Evolutionary conservation across 2,797 vertebrate species (phyloP).

Genomic region (Spinus pinus): DNA sequence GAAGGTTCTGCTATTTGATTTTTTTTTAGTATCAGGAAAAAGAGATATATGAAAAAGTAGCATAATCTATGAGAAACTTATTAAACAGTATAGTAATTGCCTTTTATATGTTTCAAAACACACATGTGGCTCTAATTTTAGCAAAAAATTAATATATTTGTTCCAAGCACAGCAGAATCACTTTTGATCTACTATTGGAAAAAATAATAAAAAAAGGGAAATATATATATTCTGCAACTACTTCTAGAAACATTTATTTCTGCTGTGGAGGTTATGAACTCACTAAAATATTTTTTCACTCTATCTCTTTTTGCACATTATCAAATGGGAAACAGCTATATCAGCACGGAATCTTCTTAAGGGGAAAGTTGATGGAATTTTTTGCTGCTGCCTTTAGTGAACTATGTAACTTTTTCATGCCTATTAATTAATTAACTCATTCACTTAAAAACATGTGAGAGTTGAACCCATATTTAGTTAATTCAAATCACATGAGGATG

Average conservation of each 20-base stretch:
- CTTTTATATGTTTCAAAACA: constrained; percentile 4
- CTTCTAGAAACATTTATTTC: not conserved
- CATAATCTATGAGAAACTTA: not conserved
- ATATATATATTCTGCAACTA: not conserved
- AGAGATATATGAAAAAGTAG: not conserved
- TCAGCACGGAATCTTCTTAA: not conserved
- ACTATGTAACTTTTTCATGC: not conserved
- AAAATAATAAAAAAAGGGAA: not conserved
- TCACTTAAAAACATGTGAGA: not conserved
- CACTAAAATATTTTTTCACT: not conserved
- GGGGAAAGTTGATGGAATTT: not conserved
- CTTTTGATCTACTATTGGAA: not conserved
- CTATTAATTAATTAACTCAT: not conserved
- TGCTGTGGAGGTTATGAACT: not conserved
- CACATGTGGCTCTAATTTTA: not conserved
- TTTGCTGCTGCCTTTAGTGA: not conserved
- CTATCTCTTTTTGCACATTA: not conserved
- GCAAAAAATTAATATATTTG: not conserved
- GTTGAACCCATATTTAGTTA: not conserved
- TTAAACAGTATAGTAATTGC: not conserved
- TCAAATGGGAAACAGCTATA: not conserved
- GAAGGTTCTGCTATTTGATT: not conserved
- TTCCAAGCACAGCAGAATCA: not conserved
- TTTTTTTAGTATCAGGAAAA: not conserved
- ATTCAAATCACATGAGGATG: not conserved